These are phyloP conservation scores for Monopis laevigella DNA, from an alignment of 2,888 invertebrate genomes.

Conservation along the genomic window DNA sequence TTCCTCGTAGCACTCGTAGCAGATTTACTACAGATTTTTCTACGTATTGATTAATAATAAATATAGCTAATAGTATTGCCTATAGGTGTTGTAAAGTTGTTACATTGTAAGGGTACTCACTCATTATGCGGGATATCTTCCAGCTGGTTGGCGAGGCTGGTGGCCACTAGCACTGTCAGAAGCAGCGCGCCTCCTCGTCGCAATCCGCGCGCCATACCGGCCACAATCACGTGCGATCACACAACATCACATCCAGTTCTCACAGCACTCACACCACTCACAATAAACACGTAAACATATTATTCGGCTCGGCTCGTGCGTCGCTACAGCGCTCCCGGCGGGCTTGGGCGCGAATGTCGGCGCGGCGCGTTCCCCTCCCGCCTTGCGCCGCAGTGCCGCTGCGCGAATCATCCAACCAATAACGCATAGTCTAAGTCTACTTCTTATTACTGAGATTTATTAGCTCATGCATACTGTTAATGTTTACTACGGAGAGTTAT, in stretches of 20 bases:
- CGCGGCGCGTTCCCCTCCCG: conserved; percentile 24
- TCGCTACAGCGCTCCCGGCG: conserved; percentile 5
- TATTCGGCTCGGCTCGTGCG: conserved; percentile 1
- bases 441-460: conserved; percentile 60
- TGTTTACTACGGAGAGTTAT: no score
- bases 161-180: conserved; percentile 48
- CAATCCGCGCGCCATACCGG: conserved; percentile 36
- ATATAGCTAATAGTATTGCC: neutral
- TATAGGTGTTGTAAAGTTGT: neutral
- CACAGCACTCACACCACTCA: conserved; percentile 31
- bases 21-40: no score
- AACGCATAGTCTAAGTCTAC: conserved; percentile 56
- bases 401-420: conserved; percentile 64
- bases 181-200: conserved; percentile 39
- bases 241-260: conserved; percentile 34
- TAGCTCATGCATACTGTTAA: conserved; percentile 48
- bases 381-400: conserved; percentile 58
- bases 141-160: conserved; percentile 75
- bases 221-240: conserved; percentile 37
- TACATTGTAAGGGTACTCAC: no score
- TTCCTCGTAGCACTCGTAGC: no score
- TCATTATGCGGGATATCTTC: conserved; percentile 92
- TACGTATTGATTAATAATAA: no score
- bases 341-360: conserved; percentile 18
- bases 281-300: neutral